Base-by-base conservation (phyloP, 2,888 invertebrate genomes). In the Drosophila infuscata region DNA sequence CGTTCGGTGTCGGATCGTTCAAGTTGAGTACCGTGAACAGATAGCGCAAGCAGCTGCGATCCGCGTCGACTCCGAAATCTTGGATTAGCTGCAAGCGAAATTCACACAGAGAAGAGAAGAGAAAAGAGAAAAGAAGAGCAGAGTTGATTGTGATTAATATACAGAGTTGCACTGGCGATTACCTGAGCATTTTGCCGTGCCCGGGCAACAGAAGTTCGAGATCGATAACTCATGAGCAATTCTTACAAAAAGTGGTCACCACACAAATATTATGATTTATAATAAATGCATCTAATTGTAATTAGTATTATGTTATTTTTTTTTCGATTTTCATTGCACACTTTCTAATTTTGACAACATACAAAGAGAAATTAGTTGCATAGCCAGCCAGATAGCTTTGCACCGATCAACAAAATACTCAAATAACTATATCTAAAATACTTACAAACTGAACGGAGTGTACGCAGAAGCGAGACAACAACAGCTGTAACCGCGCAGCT, bases 61-160 rank as follows among this genome's bases (percentile, higher is more conserved):
- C 98, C 94, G 98, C 98, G 96, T 98, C 98, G 94, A 97, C 95
- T 94, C 98, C 98, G 96, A 98, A 97, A 93, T 96, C 95, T 94
- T 95, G 95, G 92, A 98, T 96, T 94, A 98, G 95, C 98, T 98
- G 69, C 15, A 82, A 66, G 12, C 6, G 29, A 29, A 25, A 17
- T 51, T 30, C 2, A 48, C 12, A 25, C 15, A 59, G 15, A 60
- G 0, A 30, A 30, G 3, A 9, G 30, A 6, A 33, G 6, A 32
- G 36, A 69, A 33, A 48, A 15, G 52, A 41, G 57, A 48, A 32
- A 8, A 36, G n/a, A 46, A 46, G 46, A 46, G 46, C 46, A 46
- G 46, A 46, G 46, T 46, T 38, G 57, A 59, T 30, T 25, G n/a
- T 11, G 67, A 76, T 72, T 79, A 61, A 57, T 77, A 54, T 70